These are phyloP conservation scores for Cynocephalus volans DNA, from an alignment of 2,113 vertebrate species.

Conservation along the genomic window DNA sequence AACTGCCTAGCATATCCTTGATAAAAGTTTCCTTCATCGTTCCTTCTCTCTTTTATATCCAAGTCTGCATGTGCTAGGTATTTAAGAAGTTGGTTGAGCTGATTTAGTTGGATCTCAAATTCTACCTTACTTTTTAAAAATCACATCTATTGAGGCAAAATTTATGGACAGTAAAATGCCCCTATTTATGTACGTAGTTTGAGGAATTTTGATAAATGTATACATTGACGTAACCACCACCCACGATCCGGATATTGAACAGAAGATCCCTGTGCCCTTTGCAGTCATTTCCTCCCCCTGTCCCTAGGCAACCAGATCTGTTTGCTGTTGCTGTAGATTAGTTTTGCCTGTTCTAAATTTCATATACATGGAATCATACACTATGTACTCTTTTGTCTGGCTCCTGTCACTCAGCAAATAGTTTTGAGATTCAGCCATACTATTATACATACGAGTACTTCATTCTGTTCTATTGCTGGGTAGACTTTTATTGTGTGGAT, in stretches of 20 bases:
- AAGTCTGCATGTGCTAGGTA: neutral
- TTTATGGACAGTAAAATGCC: neutral
- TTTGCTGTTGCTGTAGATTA: neutral
- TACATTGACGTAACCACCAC: neutral
- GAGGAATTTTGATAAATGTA: neutral
- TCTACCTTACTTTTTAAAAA: neutral
- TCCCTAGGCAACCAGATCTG: neutral
- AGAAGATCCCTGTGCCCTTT: neutral
- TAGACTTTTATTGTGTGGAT: neutral
- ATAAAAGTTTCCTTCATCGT: neutral
- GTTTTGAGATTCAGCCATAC: neutral
- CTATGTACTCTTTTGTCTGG: neutral
- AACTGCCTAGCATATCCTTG: neutral
- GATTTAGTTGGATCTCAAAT: neutral
- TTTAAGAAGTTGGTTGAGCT: neutral
- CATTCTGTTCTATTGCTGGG: neutral
- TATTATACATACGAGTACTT: neutral
- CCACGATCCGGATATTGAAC: neutral
- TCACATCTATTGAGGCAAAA: neutral
- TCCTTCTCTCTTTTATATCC: neutral
- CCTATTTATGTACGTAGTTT: neutral
- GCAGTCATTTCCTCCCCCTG: neutral
- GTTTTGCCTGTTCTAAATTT: constrained; percentile 28
- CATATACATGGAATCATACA: neutral
- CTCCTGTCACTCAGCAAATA: neutral